Percentiles rank a stretch among this genome's conserved stretches.
These are phyloP conservation scores for Maccullochella peelii DNA, from an alignment of 2,113 vertebrate genomes.

Conservation along the genomic window DNA sequence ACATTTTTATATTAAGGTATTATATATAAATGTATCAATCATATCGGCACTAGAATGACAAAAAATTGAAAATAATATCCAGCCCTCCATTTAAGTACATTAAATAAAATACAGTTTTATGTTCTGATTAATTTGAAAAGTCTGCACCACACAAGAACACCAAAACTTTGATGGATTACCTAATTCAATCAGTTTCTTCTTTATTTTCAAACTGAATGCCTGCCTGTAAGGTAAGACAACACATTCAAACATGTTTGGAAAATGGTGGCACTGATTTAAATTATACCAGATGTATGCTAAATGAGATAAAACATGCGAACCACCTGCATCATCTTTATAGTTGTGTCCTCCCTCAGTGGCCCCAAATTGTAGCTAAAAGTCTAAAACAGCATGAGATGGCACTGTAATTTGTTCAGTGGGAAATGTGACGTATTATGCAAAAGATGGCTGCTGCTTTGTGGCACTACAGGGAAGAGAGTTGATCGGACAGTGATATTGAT, in stretches of 20 bases:
- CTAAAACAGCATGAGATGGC: too few relatives aligned
- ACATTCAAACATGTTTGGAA: too few relatives aligned
- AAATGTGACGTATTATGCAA: neutral
- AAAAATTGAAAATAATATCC: neutral
- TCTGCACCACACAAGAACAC: neutral
- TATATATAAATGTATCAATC: too few relatives aligned
- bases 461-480: neutral
- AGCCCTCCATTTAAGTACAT: neutral
- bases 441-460: neutral
- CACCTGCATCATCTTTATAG: neutral
- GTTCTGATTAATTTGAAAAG: neutral
- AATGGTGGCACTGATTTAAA: neutral
- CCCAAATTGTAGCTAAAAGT: too few relatives aligned
- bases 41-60: neutral
- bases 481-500: neutral
- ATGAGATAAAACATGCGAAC: neutral
- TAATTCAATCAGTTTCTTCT: neutral
- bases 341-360: neutral
- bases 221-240: too few relatives aligned
- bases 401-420: neutral
- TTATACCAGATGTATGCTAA: neutral
- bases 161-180: neutral
- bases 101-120: neutral
- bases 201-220: neutral
- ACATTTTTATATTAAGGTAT: neutral